phyloP scores from a whole-genome alignment of 2,888 invertebrate species.

The Rhamphomyia laevipes region DNA sequence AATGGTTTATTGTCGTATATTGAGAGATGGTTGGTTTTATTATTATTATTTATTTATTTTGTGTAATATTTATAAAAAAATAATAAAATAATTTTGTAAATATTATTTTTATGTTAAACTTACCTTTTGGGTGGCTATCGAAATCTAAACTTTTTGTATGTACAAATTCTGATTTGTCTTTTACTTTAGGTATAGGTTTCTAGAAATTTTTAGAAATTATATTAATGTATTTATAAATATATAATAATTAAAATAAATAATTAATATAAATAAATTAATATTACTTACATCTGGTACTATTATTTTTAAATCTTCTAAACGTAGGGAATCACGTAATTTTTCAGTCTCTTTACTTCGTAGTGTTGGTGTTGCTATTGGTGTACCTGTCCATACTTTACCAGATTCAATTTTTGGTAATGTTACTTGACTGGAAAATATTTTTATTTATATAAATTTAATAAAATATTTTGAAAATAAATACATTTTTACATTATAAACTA shows the following conservation, averaged over 20 bases:
- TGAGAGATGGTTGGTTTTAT: too few relatives aligned
- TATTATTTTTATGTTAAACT: constrained; percentile 10
- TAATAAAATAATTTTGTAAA: background rate
- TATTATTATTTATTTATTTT: too few relatives aligned
- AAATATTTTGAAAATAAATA: too few relatives aligned
- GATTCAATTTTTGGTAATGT: constrained; percentile 23
- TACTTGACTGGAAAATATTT: constrained; percentile 16
- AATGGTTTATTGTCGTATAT: too few relatives aligned
- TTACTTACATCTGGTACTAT: constrained; percentile 20
- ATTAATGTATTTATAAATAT: background rate
- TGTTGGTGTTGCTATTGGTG: constrained; percentile 23
- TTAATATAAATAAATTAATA: background rate
- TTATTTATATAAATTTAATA: background rate
- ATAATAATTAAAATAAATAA: background rate
- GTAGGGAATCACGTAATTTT: constrained; percentile 25
- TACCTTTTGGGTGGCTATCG: constrained; percentile 25
- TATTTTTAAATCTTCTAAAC: constrained; percentile 24
- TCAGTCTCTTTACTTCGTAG: constrained; percentile 24
- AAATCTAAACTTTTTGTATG: constrained; percentile 27
- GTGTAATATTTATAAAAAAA: background rate
- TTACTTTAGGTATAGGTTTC: constrained; percentile 20
- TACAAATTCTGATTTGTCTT: constrained; percentile 25
- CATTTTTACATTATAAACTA: too few relatives aligned
- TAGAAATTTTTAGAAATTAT: constrained; percentile 4
- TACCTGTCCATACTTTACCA: constrained; percentile 24